Percentiles rank a stretch among this genome's conserved stretches.
Conservation (phyloP, 2,797 vertebrate species). For the Gastrophryne carolinensis region DNA sequence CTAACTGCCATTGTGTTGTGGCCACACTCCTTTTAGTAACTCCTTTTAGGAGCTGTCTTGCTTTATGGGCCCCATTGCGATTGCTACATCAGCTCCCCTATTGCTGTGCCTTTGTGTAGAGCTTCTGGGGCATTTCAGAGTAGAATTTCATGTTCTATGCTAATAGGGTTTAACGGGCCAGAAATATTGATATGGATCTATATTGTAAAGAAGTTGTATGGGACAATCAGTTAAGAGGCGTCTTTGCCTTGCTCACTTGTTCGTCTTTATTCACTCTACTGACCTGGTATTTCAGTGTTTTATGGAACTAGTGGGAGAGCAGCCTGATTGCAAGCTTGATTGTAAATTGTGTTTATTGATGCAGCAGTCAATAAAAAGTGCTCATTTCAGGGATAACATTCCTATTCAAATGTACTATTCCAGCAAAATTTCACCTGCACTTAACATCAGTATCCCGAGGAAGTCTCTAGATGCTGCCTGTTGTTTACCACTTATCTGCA, state of each 20-base stretch:
- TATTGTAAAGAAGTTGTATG: neutral
- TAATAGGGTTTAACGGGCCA: too few species aligned
- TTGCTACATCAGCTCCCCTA: too few species aligned
- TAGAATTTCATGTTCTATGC: too few species aligned
- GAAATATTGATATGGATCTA: neutral
- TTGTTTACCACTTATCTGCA: neutral
- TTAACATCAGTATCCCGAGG: constrained; percentile 9
- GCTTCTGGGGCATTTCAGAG: too few species aligned
- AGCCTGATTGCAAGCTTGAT: constrained; percentile 14
- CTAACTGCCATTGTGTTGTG: too few species aligned
- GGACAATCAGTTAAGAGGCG: neutral
- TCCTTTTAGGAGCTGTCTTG: too few species aligned
- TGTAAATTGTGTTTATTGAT: constrained; percentile 18
- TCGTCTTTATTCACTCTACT: neutral
- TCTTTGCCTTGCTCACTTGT: neutral
- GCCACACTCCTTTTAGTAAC: too few species aligned
- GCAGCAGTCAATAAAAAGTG: constrained; percentile 5
- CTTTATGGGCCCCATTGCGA: too few species aligned
- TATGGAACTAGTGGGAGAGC: constrained; percentile 4
- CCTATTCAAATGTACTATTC: constrained; percentile 10
- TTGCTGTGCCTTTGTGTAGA: too few species aligned
- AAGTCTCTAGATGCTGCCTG: neutral
- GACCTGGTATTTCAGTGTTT: neutral
- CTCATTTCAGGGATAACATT: constrained; percentile 3
- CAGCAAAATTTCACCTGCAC: constrained; percentile 5